Conservation (phyloP, 1,140 invertebrate species). For the Penaeus japonicus region DNA sequence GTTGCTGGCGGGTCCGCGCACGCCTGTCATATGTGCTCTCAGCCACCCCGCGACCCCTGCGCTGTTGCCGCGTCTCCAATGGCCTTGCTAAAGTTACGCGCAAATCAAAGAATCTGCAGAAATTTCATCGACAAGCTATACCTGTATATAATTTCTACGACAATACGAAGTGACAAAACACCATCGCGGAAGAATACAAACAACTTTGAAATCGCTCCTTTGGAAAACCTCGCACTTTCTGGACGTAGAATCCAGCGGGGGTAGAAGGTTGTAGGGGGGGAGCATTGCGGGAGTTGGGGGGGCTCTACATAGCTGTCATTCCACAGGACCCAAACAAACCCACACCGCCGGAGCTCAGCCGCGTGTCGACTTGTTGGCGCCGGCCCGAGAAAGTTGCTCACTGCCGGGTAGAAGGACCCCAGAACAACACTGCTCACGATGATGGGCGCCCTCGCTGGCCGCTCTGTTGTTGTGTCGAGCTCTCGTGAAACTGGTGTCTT, state of each 20-base stretch:
- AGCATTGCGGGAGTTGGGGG: neutral
- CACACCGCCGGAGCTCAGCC: neutral
- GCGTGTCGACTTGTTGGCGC: slow-evolving; percentile 30
- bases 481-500: neutral
- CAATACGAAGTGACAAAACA: neutral
- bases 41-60: neutral
- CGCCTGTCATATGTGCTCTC: slow-evolving; percentile 15
- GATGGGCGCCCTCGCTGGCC: neutral
- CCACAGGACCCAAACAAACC: slow-evolving; percentile 39
- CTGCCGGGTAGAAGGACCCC: slow-evolving; percentile 23
- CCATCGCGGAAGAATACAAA: neutral
- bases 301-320: slow-evolving; percentile 33
- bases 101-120: neutral
- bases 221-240: neutral
- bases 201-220: neutral
- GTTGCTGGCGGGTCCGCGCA: neutral
- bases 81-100: slow-evolving; percentile 23
- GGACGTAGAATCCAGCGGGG: neutral
- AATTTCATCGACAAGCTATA: neutral
- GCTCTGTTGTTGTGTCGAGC: neutral
- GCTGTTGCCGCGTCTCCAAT: neutral
- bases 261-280: neutral
- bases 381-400: slow-evolving; percentile 25
- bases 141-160: neutral
- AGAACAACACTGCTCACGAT: neutral